Evolutionary conservation across 2,113 vertebrate genomes (phyloP).

Genomic region (Coreoperca whiteheadi): DNA sequence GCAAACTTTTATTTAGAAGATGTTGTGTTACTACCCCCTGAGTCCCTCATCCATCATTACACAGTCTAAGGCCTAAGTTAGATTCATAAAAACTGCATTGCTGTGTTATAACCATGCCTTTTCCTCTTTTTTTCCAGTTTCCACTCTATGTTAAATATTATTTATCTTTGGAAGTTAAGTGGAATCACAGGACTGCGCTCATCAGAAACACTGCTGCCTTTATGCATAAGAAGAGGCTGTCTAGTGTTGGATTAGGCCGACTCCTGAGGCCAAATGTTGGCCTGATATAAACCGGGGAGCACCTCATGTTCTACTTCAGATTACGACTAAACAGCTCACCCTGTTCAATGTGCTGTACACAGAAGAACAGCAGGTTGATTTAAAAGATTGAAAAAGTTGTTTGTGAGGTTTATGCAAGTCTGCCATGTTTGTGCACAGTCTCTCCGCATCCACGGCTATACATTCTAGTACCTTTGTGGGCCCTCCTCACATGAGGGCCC

Average conservation of each 20-base stretch:
- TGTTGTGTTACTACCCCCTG: background rate
- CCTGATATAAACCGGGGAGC: constrained; percentile 17
- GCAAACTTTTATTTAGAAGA: background rate
- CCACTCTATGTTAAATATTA: background rate
- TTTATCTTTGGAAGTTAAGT: background rate
- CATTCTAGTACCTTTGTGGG: too few relatives aligned
- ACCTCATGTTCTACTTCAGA: background rate
- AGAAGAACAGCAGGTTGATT: constrained; percentile 11
- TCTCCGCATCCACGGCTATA: too few relatives aligned
- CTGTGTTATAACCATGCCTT: background rate
- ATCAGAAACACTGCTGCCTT: constrained; percentile 50
- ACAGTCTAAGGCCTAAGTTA: background rate
- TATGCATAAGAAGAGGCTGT: constrained; percentile 29
- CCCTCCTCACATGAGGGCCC: too few relatives aligned
- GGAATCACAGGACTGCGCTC: constrained; percentile 2
- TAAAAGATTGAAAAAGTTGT: constrained; percentile 2
- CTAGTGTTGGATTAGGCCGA: constrained; percentile 13
- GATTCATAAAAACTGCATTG: background rate
- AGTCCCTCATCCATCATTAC: background rate
- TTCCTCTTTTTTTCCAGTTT: too few relatives aligned
- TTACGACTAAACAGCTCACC: constrained; percentile 54
- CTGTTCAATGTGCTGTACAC: background rate
- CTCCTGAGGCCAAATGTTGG: constrained; percentile 36
- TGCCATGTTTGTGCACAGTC: constrained; percentile 8
- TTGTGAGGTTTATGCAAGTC: background rate